These are phyloP conservation scores for Noctua janthina DNA, from an alignment of 2,888 invertebrate species.

Conservation along the genomic window DNA sequence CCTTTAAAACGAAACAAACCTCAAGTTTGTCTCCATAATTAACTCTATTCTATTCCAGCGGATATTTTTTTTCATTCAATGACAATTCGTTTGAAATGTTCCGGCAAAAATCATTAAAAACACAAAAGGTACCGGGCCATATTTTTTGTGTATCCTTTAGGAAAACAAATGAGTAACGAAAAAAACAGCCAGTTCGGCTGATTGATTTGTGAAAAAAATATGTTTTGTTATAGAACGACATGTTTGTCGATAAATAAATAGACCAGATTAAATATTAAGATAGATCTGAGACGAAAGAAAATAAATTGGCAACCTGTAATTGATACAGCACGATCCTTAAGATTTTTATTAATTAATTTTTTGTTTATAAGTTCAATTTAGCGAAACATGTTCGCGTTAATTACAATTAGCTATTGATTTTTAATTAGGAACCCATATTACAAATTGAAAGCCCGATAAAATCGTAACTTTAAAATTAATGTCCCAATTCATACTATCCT, in stretches of 20 bases:
- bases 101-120: conserved; percentile 57
- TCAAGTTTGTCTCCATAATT: conserved; percentile 34
- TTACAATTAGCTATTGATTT: conserved; percentile 24
- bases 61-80: conserved; percentile 44
- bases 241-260: conserved; percentile 1
- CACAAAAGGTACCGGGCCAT: conserved; percentile 49
- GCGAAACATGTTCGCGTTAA: conserved; percentile 9
- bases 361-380: conserved; percentile 1
- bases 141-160: conserved; percentile 37
- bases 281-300: neutral
- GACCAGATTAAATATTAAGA: conserved; percentile 7
- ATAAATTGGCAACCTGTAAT: neutral
- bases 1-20: conserved; percentile 31
- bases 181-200: neutral
- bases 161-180: conserved; percentile 23
- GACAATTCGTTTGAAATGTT: conserved; percentile 52
- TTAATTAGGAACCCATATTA: conserved; percentile 12
- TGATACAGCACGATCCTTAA: conserved; percentile 25
- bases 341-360: conserved; percentile 30
- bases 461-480: neutral
- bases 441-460: conserved; percentile 8
- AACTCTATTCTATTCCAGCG: conserved; percentile 29
- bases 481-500: neutral
- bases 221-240: conserved; percentile 19
- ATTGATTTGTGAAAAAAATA: conserved; percentile 48